Base-by-base conservation (phyloP, 2,113 vertebrate species). In the Gobio gobio region DNA sequence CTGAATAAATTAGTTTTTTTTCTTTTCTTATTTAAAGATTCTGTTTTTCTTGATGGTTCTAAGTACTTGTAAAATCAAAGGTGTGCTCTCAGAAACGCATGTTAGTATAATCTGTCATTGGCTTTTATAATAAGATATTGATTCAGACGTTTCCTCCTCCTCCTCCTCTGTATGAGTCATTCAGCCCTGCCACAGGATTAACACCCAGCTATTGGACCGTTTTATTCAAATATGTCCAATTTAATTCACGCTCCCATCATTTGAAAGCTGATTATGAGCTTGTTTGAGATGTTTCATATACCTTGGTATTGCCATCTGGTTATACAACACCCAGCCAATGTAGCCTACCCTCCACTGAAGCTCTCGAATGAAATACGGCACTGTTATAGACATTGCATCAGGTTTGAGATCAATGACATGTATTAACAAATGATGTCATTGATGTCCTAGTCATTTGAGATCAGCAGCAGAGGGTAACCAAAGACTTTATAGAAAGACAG, bases 171-270 rank as follows among this genome's bases (percentile, higher is more conserved):
- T 13, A 68, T 68, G 78, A 81, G 18, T 68, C 59, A 81, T 51
- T n/a, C 14, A 81, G 18, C 16, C 26, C 24, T 79, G 56, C 58
- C 24, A 49, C 45, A 33, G 58, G 45, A 81, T 81, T 81, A 81
- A 81, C 18, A 33, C 1, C 14, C 0, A 24, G 58, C n/a, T 47
- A 1, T 63, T 79, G 40, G 24, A 33, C 24, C 2, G 10, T 68
- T 81, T 49, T 29, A 49, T 66, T 33, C 63, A 45, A 66, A 49
- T 22, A 3, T 68, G 59, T 49, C 61, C 63, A 26, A 49, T 81
- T 68, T 36, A 51, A 64, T 80, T 80, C n/a, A n/a, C 26, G 40
- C 58, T 47, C 54, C 12, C 10, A 8, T 33, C 22, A 43, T 43
- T 43, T 26, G 40, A 66, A 66, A 20, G 24, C 16, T 66, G 58